Conservation (phyloP, 2,113 vertebrate genomes). For the Chrysemys picta region DNA sequence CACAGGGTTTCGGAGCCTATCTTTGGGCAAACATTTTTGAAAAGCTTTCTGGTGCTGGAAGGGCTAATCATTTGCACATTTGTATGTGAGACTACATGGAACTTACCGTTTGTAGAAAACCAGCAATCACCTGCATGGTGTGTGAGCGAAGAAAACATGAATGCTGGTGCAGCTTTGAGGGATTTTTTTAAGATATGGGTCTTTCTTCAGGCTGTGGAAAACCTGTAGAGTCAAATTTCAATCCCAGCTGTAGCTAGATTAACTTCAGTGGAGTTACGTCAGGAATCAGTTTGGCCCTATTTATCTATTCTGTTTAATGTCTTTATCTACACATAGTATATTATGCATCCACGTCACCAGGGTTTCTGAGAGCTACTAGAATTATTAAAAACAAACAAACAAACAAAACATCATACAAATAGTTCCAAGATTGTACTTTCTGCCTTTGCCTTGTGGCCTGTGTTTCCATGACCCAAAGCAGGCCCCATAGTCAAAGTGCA, state of each 20-base stretch:
- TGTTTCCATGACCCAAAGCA: accelerated
- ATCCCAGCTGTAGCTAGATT: neutral
- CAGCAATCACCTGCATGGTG: neutral
- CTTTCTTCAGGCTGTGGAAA: neutral
- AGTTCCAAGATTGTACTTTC: neutral
- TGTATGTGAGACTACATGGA: neutral
- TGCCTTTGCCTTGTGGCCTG: neutral
- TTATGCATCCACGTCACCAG: neutral
- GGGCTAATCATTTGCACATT: neutral
- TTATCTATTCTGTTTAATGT: neutral
- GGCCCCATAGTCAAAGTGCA: neutral
- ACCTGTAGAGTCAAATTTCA: neutral
- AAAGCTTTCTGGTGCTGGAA: constrained; percentile 34
- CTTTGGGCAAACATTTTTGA: neutral
- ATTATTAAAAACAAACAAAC: neutral
- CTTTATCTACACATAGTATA: neutral
- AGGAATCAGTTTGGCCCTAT: neutral
- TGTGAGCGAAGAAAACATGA: neutral
- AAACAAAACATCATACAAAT: neutral
- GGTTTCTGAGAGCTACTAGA: neutral
- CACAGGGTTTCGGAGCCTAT: neutral
- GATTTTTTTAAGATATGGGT: neutral
- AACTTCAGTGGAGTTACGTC: neutral
- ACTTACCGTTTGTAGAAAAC: neutral
- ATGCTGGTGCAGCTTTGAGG: neutral